phyloP scores from a whole-genome alignment of 2,888 invertebrate species.

The Lottia scabra region DNA sequence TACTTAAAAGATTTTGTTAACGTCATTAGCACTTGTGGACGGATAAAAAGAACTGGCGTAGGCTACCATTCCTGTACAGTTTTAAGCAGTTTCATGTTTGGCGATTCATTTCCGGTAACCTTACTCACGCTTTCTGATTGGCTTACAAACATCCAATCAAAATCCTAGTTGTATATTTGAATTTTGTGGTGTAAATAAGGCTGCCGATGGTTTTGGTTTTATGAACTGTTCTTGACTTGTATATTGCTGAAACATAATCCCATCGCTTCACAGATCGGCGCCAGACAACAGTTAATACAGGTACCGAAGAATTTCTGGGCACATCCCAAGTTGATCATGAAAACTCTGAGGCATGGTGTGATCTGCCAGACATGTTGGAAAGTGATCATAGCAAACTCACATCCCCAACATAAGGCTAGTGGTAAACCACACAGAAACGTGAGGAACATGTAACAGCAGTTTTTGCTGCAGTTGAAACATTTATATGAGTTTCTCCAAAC shows the following conservation, averaged over 20 bases:
- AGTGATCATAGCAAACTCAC: slow-evolving; percentile 71
- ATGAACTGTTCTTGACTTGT: slow-evolving; percentile 17
- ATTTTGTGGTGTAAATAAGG: not conserved
- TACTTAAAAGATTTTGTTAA: too few species aligned
- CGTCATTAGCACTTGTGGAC: too few species aligned
- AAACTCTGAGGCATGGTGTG: slow-evolving; percentile 76
- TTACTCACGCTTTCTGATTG: too few species aligned
- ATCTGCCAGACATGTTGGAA: slow-evolving; percentile 79
- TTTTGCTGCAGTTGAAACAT: slow-evolving; percentile 76
- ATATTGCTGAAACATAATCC: slow-evolving; percentile 41
- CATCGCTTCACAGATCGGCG: slow-evolving; percentile 77
- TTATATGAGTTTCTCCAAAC: slow-evolving; percentile 77
- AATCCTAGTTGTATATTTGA: too few species aligned
- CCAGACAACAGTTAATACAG: slow-evolving; percentile 70
- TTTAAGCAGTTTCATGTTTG: too few species aligned
- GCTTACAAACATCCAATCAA: too few species aligned
- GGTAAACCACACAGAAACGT: slow-evolving; percentile 78
- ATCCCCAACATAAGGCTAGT: slow-evolving; percentile 74
- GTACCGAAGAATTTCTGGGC: slow-evolving; percentile 66
- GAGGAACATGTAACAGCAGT: slow-evolving; percentile 78
- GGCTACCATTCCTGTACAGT: too few species aligned
- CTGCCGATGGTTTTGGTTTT: slow-evolving; percentile 5
- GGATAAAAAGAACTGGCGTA: too few species aligned
- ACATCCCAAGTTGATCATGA: slow-evolving; percentile 73
- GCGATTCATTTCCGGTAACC: too few species aligned